Evolutionary conservation across 2,113 vertebrate species (phyloP), one percentile per base, ranked within the genome.

Genomic region (Cololabis saira): DNA sequence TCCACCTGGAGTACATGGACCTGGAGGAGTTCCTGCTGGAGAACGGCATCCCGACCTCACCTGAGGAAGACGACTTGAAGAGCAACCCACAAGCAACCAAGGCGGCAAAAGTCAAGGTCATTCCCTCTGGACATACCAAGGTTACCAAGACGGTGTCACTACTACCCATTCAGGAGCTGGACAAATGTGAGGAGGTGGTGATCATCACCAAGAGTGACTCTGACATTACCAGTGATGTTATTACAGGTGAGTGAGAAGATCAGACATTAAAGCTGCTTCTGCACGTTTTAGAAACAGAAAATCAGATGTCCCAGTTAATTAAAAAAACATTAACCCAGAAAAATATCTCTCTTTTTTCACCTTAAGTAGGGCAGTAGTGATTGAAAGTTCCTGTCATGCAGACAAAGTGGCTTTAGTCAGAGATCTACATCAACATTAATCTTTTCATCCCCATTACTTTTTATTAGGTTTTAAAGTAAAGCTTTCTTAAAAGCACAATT

Each of bases 1-100:
- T 99, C 87, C 96, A 98, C 86, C 89, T 99, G 80, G 96, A 99
- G 77, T 98, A 98, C 89, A 99, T 99, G 97, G 97, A 99, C 92
- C 92, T 99, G 64, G 97, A 99, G 69, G 96, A 99, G 82, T 99
- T 99, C 81, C 94, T 99, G 40, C 90, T 96, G 78, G 97, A 99
- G 88, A 99, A 98, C 5, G 96, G 96, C 48, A 98, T 99, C 74
- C 80, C 95, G 9, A 91, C 89, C 51, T 89, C 93, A 45, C 67
- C 88, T 18, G 93, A 92, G 3, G 82, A 78, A 1, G 78, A 50
- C 5, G 22, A 70, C 3, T 85, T 90, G 70, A 74, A 80, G 51
- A 49, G 13, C 44, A 53, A 12, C 15, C 18, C 6, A 6, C 65
- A 69, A 22, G 71, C 15, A 8, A 53, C 82, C 84, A 81, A 90